phyloP scores from a whole-genome alignment of 1,140 invertebrate genomes.

The Leptinotarsa lineolata region DNA sequence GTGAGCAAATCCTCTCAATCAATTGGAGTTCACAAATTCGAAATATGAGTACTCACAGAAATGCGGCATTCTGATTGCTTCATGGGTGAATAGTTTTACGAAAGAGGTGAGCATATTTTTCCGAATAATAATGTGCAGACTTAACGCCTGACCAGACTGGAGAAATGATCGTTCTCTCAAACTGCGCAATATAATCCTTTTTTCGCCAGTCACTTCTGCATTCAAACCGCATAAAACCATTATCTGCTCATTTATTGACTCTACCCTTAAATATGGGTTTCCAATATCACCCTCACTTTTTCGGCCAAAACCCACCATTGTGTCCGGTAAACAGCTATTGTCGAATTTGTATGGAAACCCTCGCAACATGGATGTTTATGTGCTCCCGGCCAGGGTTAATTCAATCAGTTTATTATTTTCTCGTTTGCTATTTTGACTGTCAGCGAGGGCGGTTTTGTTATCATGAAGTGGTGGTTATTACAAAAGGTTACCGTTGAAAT shows the following conservation, averaged over 20 bases:
- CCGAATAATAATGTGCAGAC: too few species aligned
- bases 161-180: neutral
- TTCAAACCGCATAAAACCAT: conserved; percentile 8
- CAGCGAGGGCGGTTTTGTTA: conserved; percentile 27
- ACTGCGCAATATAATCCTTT: conserved; percentile 12
- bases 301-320: conserved; percentile 17
- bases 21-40: too few species aligned
- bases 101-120: neutral
- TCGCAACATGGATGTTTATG: conserved; percentile 15
- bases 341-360: conserved; percentile 19
- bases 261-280: conserved; percentile 7
- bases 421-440: conserved; percentile 34
- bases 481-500: conserved; percentile 23
- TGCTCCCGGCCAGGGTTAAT: conserved; percentile 21
- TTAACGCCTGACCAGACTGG: too few species aligned
- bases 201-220: conserved; percentile 10
- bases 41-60: too few species aligned
- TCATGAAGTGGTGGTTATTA: conserved; percentile 21
- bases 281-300: conserved; percentile 25
- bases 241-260: conserved; percentile 13
- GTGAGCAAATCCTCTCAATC: too few species aligned
- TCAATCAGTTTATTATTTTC: conserved; percentile 36
- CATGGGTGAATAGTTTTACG: neutral
- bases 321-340: conserved; percentile 28
- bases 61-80: neutral